Evolutionary conservation across 1,140 invertebrate genomes (phyloP).

Genomic region (Sesamia nonagrioides): DNA sequence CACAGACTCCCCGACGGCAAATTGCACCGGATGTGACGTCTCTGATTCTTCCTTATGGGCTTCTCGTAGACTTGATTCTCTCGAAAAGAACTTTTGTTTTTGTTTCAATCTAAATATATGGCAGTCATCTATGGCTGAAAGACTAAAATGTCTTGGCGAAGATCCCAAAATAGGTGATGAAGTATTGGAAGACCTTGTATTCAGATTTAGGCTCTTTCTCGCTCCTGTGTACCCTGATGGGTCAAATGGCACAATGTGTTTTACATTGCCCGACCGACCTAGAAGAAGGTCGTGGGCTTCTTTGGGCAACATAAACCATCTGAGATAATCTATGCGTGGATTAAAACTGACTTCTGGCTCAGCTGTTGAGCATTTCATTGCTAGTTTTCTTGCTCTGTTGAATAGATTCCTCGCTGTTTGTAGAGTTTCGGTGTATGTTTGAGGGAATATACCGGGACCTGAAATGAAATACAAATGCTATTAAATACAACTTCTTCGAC

Average conservation of each 20-base stretch:
- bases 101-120: slow-evolving; percentile 84
- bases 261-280: slow-evolving; percentile 92
- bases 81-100: slow-evolving; percentile 80
- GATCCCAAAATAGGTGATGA: slow-evolving; percentile 84
- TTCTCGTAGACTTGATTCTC: slow-evolving; percentile 84
- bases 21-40: slow-evolving; percentile 88
- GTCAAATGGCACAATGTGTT: slow-evolving; percentile 92
- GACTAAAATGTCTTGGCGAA: slow-evolving; percentile 88
- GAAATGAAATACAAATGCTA: slow-evolving; percentile 50
- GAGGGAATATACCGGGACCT: slow-evolving; percentile 91
- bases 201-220: slow-evolving; percentile 78
- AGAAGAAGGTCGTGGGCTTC: slow-evolving; percentile 92
- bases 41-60: slow-evolving; percentile 71
- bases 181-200: slow-evolving; percentile 74
- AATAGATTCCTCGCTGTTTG: slow-evolving; percentile 94
- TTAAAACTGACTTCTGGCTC: slow-evolving; percentile 92
- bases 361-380: slow-evolving; percentile 91
- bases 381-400: slow-evolving; percentile 92
- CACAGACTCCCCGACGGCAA: slow-evolving; percentile 90
- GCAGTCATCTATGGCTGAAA: slow-evolving; percentile 89
- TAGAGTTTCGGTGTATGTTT: slow-evolving; percentile 92
- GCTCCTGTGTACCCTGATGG: slow-evolving; percentile 86
- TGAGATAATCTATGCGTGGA: slow-evolving; percentile 89
- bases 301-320: slow-evolving; percentile 95
- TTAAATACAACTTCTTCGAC: slow-evolving; percentile 1